These are phyloP conservation scores for Cyprinus carpio DNA, from an alignment of 2,113 vertebrate genomes.

Conservation along the genomic window DNA sequence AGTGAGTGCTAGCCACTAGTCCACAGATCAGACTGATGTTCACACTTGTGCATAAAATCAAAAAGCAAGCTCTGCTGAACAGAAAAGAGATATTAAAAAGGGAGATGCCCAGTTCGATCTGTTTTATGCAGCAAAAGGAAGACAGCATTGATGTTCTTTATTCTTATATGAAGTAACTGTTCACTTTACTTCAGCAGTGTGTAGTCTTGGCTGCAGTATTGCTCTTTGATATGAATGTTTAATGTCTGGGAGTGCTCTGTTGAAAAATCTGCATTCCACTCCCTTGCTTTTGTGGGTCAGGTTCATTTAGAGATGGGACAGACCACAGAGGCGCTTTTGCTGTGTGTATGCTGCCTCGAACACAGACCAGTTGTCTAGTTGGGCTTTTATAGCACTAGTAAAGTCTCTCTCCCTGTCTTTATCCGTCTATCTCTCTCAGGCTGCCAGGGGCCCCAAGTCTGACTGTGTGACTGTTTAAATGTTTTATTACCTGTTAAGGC, in stretches of 20 bases:
- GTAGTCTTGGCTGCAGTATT: neutral
- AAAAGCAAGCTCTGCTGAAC: neutral
- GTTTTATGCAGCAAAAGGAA: neutral
- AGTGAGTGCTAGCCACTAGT: neutral
- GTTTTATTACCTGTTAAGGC: conserved; percentile 76
- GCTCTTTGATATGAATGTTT: conserved; percentile 7
- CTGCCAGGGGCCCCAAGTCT: conserved; percentile 25
- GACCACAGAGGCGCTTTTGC: neutral
- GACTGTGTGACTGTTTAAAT: conserved; percentile 63
- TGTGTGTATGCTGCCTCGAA: neutral
- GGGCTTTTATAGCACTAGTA: conserved; percentile 68
- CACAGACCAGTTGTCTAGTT: conserved; percentile 51
- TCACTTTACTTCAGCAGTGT: neutral
- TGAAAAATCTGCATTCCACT: neutral
- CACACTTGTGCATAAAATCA: neutral
- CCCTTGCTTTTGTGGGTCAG: conserved; percentile 18
- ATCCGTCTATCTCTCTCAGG: conserved; percentile 3
- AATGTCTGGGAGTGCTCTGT: neutral
- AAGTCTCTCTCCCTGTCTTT: conserved; percentile 46
- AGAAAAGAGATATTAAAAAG: neutral
- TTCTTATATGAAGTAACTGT: neutral
- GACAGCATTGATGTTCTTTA: neutral
- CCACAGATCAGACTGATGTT: neutral
- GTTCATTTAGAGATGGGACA: conserved; percentile 27
- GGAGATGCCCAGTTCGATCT: neutral